These are phyloP conservation scores for Ditylenchus weischeri DNA, from an alignment of 2,888 invertebrate genomes.

Conservation along the genomic window DNA sequence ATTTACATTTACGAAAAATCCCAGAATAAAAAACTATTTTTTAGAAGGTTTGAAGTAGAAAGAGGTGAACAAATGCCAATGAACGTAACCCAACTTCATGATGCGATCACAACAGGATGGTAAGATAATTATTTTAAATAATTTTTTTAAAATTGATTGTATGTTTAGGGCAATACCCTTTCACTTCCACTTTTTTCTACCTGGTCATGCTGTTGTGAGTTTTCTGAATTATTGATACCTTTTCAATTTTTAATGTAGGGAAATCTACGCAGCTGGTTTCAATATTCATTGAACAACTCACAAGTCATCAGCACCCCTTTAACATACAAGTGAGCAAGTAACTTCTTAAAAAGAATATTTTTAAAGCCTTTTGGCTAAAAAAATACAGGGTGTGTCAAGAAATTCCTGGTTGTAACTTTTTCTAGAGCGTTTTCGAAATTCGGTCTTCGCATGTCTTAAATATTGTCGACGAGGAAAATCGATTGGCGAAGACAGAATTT, in stretches of 20 bases:
- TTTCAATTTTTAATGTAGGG: no score
- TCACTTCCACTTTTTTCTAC: conserved; percentile 27
- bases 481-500: no score
- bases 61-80: neutral
- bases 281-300: conserved; percentile 27
- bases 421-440: no score
- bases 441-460: no score
- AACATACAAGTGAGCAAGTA: neutral
- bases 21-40: neutral
- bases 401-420: no score
- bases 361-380: no score
- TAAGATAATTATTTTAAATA: no score
- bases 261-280: conserved; percentile 23
- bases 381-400: no score
- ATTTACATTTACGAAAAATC: neutral
- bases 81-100: conserved; percentile 17
- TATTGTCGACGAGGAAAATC: no score
- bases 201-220: conserved; percentile 28
- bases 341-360: no score
- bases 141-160: no score
- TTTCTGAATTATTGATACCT: no score
- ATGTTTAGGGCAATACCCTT: conserved; percentile 26
- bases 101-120: conserved; percentile 18
- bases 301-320: conserved; percentile 17
- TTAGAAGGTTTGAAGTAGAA: conserved; percentile 6